phyloP scores from a whole-genome alignment of 2,888 invertebrate genomes.

The Helleia helle region DNA sequence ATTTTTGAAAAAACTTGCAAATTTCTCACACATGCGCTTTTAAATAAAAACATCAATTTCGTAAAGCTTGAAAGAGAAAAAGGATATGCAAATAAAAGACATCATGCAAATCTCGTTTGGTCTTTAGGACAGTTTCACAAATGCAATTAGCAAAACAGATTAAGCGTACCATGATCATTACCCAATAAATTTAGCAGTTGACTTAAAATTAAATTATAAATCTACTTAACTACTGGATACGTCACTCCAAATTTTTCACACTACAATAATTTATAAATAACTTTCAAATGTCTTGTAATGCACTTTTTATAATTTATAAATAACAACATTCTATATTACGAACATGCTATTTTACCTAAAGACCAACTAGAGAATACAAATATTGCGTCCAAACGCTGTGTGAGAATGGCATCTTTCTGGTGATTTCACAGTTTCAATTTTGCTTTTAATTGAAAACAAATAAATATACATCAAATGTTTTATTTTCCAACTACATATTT shows the following conservation, averaged over 20 bases:
- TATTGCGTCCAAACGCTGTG: constrained; percentile 44
- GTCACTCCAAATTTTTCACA: constrained; percentile 45
- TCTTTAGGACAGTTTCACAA: constrained; percentile 61
- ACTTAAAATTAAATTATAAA: constrained; percentile 38
- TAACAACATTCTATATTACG: constrained; percentile 8
- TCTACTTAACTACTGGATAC: constrained; percentile 30
- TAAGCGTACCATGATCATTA: constrained; percentile 43
- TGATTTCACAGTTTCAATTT: constrained; percentile 67
- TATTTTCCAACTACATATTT: constrained; percentile 43
- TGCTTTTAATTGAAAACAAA: constrained; percentile 59
- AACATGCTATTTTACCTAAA: constrained; percentile 58
- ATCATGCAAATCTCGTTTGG: constrained; percentile 71
- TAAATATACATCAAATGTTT: constrained; percentile 28
- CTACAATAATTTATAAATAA: constrained; percentile 11
- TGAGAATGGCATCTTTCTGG: constrained; percentile 46
- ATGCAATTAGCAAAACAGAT: constrained; percentile 27
- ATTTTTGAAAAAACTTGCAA: constrained; percentile 30
- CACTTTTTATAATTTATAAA: neutral
- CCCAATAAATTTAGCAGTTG: constrained; percentile 72
- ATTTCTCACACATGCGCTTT: constrained; percentile 70
- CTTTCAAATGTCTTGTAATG: constrained; percentile 4
- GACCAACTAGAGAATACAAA: constrained; percentile 59
- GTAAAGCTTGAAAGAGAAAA: constrained; percentile 47
- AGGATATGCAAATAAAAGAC: constrained; percentile 50
- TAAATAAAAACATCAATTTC: constrained; percentile 41